Base-by-base conservation (phyloP, 2,113 vertebrate genomes). In the Scopus umbretta region DNA sequence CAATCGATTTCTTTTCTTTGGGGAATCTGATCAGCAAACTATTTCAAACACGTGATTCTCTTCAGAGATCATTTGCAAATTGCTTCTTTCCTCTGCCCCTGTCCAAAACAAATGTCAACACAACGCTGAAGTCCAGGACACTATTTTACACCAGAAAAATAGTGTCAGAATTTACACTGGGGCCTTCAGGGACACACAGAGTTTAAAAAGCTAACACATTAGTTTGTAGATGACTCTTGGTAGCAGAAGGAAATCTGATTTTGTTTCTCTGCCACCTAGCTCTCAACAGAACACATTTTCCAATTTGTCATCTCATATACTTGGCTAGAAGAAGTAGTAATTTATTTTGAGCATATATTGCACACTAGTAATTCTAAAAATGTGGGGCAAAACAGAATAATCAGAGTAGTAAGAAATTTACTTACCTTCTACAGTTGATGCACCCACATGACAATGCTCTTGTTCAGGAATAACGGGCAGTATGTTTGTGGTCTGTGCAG, bases 391-490 rank as follows among this genome's bases (percentile, higher is more conserved):
- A 92, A 6, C 29, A 20, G 8, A 86, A 55, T 65, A 71, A 74
- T 38, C 3, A 3, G 32, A n/a, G 12, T n/a, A 62, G 52, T 47
- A 78, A 80, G 26, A 21, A 72, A 47, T 55, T 50, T 86, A 40
- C 79, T 42, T 86, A 94, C 93, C 59, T 73, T 66, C 49, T 86
- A 65, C 29, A 40, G 38, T 6, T 74, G 83, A 91, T 96, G 92
- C n/a, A 95, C 79, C 63, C 17, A 58, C 5, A 2, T 9, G 49
- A 74, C 47, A 50, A 5, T 71, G 68, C 43, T 98, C 94, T 15
- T 97, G 61, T 67, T 98, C 98, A 49, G 94, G 96, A 84, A 98
- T 97, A 89, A 96, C 11, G 2, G 96, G 82, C 59, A 98, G 87
- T 67, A 9, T 38, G 18, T 86, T 49, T 78, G 45, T 63, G 72